Evolutionary conservation across 2,113 vertebrate species (phyloP).

Genomic region (Gymnarchus niloticus): DNA sequence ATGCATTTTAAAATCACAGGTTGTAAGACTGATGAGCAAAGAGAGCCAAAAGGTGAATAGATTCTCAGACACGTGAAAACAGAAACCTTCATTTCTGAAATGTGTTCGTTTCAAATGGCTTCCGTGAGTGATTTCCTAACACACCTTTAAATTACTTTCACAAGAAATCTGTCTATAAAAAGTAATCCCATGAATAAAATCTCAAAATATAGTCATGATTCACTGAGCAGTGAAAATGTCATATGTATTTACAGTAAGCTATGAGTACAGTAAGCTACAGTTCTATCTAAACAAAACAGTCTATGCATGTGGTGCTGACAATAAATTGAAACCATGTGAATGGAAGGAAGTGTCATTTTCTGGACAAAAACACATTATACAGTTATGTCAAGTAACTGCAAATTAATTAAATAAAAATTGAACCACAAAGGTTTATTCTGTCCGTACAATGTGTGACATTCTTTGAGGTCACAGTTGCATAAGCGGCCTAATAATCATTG

Average conservation of each 20-base stretch:
- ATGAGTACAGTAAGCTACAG: background rate
- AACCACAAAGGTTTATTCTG: background rate
- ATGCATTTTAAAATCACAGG: background rate
- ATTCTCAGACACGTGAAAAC: too few species aligned
- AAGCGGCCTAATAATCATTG: background rate
- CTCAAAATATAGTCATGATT: background rate
- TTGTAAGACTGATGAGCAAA: too few species aligned
- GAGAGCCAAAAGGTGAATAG: too few species aligned
- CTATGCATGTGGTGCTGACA: background rate
- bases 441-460: background rate
- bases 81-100: too few species aligned
- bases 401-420: background rate
- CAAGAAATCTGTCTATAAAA: background rate
- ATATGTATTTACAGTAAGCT: background rate
- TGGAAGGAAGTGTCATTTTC: background rate
- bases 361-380: background rate
- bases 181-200: background rate
- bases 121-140: background rate
- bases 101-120: background rate
- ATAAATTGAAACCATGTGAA: background rate
- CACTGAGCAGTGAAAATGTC: background rate
- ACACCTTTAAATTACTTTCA: background rate
- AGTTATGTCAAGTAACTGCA: background rate
- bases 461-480: slow-evolving; percentile 4
- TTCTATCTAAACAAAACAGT: background rate